Evolutionary conservation across 2,888 invertebrate genomes (phyloP).

Genomic region (Eilema griseolum): DNA sequence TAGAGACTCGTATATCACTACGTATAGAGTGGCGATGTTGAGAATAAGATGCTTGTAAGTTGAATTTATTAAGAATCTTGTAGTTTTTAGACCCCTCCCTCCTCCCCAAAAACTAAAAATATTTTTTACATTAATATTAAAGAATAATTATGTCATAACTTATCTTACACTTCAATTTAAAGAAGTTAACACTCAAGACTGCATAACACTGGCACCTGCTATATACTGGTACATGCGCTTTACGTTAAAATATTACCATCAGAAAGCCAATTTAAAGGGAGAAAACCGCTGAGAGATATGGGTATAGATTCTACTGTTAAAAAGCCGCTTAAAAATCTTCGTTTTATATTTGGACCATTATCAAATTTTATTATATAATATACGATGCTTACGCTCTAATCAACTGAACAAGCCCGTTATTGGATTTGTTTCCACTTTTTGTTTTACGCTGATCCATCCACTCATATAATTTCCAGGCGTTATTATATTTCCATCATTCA

Average conservation of each 20-base stretch:
- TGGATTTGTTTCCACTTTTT: not conserved
- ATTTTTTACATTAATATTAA: not conserved
- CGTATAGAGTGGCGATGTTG: not conserved
- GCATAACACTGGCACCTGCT: too few species aligned
- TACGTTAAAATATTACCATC: not conserved
- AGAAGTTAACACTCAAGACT: too few species aligned
- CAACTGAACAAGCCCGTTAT: not conserved
- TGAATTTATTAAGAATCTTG: too few species aligned
- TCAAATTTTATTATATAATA: not conserved
- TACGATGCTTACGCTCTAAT: not conserved
- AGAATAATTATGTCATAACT: not conserved
- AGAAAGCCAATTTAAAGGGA: too few species aligned
- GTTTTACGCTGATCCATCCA: not conserved
- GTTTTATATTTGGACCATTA: slow-evolving; percentile 3
- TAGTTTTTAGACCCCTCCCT: not conserved
- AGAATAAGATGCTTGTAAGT: not conserved
- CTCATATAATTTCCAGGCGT: not conserved
- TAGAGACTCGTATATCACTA: not conserved
- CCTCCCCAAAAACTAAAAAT: not conserved
- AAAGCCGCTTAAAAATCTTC: not conserved
- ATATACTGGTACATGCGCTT: too few species aligned
- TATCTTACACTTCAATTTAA: not conserved
- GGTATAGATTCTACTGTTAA: too few species aligned
- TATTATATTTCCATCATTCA: slow-evolving; percentile 36
- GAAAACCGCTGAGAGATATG: too few species aligned